phyloP scores from a whole-genome alignment of 2,888 invertebrate genomes.

The Macroteleia sp. region DNA sequence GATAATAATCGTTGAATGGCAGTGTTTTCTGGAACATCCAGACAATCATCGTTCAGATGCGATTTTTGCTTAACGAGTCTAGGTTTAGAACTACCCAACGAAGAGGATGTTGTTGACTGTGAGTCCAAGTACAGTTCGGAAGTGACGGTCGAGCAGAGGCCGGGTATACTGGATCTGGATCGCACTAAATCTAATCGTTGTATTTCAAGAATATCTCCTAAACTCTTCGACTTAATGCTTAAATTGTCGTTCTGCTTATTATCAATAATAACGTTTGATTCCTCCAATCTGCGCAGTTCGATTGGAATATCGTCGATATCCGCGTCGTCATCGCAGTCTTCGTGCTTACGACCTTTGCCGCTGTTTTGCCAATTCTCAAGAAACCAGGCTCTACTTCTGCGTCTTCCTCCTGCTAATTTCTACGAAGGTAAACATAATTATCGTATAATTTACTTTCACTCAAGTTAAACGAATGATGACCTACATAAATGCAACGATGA shows the following conservation, averaged over 20 bases:
- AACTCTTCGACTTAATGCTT: slow-evolving; percentile 91
- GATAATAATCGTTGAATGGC: slow-evolving; percentile 86
- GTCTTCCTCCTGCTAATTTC: slow-evolving; percentile 90
- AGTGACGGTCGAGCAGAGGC: slow-evolving; percentile 83
- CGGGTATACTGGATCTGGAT: slow-evolving; percentile 91
- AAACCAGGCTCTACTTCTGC: slow-evolving; percentile 89
- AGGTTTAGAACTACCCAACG: slow-evolving; percentile 85
- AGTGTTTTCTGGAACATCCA: slow-evolving; percentile 76
- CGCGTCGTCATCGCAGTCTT: slow-evolving; percentile 85
- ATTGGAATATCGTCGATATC: slow-evolving; percentile 92
- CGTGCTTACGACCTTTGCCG: slow-evolving; percentile 75
- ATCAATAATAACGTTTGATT: slow-evolving; percentile 79
- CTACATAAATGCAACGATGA: slow-evolving; percentile 10
- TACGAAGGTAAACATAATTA: slow-evolving; percentile 76
- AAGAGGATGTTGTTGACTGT: slow-evolving; percentile 52
- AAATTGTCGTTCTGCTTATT: slow-evolving; percentile 79
- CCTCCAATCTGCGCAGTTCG: slow-evolving; percentile 92
- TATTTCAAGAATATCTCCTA: slow-evolving; percentile 92
- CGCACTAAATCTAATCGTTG: slow-evolving; percentile 89
- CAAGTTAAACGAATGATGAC: background rate
- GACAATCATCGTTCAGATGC: slow-evolving; percentile 86
- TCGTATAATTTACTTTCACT: too few species aligned
- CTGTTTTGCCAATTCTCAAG: slow-evolving; percentile 90
- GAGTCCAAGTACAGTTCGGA: slow-evolving; percentile 69
- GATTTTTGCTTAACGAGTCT: slow-evolving; percentile 94